Percentiles rank a stretch among this genome's conserved stretches.
Conservation (phyloP, 2,797 vertebrate species). For the Bufotes viridis region DNA sequence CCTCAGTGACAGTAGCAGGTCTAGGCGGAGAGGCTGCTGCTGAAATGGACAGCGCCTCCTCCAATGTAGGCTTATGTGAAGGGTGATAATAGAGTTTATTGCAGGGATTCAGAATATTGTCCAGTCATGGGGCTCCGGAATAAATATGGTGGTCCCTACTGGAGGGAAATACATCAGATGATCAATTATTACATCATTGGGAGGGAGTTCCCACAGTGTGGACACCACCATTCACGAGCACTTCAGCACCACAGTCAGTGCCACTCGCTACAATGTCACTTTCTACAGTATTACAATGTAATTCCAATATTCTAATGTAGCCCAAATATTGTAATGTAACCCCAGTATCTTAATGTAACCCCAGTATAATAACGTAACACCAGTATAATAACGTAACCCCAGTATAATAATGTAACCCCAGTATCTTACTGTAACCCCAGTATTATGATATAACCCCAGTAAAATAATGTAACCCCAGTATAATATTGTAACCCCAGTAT, state of each 20-base stretch:
- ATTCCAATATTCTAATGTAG: background rate
- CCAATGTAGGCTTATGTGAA: background rate
- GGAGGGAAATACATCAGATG: background rate
- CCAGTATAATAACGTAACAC: background rate
- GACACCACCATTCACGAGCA: background rate
- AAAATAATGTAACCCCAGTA: background rate
- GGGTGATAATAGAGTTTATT: background rate
- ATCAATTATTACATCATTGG: background rate
- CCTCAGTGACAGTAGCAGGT: background rate
- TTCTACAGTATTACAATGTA: background rate
- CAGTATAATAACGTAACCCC: background rate
- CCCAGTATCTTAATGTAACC: background rate
- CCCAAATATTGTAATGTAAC: background rate
- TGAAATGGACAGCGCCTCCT: background rate
- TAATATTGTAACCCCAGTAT: too few relatives aligned
- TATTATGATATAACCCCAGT: background rate
- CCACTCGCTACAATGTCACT: background rate
- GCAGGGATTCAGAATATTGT: background rate
- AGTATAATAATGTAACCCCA: background rate
- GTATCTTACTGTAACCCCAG: too few relatives aligned
- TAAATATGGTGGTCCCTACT: background rate
- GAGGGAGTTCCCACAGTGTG: background rate
- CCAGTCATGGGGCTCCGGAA: background rate
- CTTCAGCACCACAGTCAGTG: background rate
- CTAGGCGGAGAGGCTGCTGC: background rate